phyloP scores from a whole-genome alignment of 2,113 vertebrate species.

The Burhinus bistriatus region DNA sequence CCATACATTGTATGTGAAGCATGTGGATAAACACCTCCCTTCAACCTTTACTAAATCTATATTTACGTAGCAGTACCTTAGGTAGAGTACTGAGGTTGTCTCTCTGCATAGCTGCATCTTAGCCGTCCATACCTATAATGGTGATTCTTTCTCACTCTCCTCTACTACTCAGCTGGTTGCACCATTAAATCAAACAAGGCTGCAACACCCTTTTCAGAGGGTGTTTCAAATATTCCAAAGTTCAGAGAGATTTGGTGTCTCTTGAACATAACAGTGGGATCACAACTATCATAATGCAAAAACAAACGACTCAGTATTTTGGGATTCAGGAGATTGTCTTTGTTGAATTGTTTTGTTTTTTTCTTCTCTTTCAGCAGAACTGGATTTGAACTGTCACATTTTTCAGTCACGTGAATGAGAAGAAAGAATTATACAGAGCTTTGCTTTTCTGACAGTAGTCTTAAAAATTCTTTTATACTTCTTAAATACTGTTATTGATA shows the following conservation, averaged over 20 bases:
- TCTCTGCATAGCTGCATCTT: neutral
- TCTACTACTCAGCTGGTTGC: neutral
- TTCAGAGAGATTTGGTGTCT: neutral
- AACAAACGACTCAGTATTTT: neutral
- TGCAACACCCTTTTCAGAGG: neutral
- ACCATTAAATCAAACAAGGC: rapidly evolving
- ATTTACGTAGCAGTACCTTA: neutral
- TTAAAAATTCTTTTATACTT: neutral
- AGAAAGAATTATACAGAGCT: neutral
- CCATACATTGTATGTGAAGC: neutral
- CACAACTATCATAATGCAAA: neutral
- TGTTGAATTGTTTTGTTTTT: neutral
- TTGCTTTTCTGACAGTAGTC: neutral
- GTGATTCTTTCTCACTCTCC: rapidly evolving
- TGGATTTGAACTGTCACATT: neutral
- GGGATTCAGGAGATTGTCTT: neutral
- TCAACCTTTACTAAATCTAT: neutral
- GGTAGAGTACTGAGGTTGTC: too few species aligned
- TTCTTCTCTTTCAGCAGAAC: neutral
- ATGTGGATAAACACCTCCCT: neutral
- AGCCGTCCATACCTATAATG: neutral
- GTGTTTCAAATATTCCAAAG: neutral
- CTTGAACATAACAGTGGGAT: neutral
- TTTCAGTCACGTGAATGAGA: neutral
- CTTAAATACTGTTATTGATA: neutral